A percentile compares a stretch with the other conserved stretches of the same genome.
These are phyloP conservation scores for Magallana angulata DNA, from an alignment of 1,140 invertebrate species.

Conservation along the genomic window DNA sequence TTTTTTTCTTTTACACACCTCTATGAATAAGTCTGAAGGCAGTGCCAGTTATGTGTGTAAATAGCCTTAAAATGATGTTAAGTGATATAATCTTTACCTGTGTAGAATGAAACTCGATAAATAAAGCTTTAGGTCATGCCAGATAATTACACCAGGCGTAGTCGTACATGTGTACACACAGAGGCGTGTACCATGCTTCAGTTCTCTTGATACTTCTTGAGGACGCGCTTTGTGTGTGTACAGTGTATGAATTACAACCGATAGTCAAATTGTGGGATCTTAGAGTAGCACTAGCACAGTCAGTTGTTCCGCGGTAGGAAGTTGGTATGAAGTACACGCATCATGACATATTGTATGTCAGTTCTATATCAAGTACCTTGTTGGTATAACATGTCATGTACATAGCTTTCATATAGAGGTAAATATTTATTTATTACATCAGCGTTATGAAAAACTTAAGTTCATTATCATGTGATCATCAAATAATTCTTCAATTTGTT, in stretches of 20 bases:
- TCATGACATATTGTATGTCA: background rate
- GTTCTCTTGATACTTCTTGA: background rate
- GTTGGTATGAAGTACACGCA: background rate
- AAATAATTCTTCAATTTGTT: no score
- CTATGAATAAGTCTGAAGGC: background rate
- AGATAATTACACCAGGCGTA: background rate
- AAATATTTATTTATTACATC: no score
- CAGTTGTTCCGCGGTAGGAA: no score
- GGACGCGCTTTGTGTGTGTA: background rate
- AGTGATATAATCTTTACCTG: background rate
- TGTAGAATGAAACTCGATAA: background rate
- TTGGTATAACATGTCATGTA: no score
- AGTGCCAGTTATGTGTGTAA: background rate
- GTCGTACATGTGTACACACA: background rate
- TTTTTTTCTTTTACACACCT: background rate
- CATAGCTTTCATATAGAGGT: no score
- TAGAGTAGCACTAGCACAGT: no score
- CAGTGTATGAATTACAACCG: background rate
- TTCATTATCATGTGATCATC: no score
- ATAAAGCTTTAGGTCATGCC: background rate
- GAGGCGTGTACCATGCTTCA: background rate
- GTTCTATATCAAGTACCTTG: no score
- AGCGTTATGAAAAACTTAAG: no score
- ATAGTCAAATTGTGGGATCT: no score
- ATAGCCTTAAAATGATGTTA: background rate